Evolutionary conservation across 1,140 invertebrate species (phyloP), one percentile per base, ranked within the genome.

Genomic region (Thalassaphorura encarpata): DNA sequence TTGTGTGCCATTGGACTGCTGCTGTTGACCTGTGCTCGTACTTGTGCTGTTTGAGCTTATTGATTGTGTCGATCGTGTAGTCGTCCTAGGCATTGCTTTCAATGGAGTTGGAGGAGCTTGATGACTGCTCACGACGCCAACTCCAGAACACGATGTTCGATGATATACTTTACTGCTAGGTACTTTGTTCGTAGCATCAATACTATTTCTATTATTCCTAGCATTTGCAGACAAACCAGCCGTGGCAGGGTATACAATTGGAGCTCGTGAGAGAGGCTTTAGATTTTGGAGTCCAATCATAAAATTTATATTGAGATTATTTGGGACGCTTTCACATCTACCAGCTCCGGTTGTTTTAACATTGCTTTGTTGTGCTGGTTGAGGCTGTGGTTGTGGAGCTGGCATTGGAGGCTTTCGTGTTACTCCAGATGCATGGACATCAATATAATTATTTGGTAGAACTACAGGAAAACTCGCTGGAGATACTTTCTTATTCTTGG

Each of bases 391-490:
- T 43, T 11, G 11, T 13, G 18, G 6, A 11, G 13, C 23, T 48
- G 8, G 23, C 46, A 8, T 48, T 13, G 41, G 19, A 19, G 6
- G 11, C 13, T 48, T 24, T 26, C 48, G 8, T 4, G 33, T 29
- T 51, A 43, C 52, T 56, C 80, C 72, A 39, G 77, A 78, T 3
- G 80, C 78, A 52, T 78, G 76, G 3, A 83, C 78, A 64, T 83
- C 82, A 51, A 83, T 64, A 58, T 83, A 83, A 68, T 83, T 83
- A 64, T 81, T 82, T 21, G 78, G 77, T 0, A 78, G 75, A 1
- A 83, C 79, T 1, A 83, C 75, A 21, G 74, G 68, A 36, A 71
- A 68, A 18, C 75, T 68, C 47, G 69, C 72, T 29, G 75, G 70
- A 31, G 76, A 68, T 67, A 80, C 73, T 77, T 78, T 75, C 67